These are phyloP conservation scores for Falco rusticolus DNA, from an alignment of 2,797 vertebrate species.

Conservation along the genomic window DNA sequence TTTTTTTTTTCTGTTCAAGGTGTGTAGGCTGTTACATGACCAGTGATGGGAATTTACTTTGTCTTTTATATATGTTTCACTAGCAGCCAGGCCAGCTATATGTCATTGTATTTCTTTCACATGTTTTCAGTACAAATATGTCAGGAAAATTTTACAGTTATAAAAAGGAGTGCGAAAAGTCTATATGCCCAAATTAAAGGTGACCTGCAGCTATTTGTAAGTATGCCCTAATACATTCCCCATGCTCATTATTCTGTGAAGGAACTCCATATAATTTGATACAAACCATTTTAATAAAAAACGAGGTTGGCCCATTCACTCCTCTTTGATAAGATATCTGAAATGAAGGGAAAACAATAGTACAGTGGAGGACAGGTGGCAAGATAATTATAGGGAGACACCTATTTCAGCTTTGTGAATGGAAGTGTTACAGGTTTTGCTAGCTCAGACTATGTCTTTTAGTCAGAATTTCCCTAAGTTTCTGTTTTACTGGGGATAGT, in stretches of 20 bases:
- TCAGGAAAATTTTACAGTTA: not conserved
- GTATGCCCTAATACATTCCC: not conserved
- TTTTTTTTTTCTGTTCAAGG: not conserved
- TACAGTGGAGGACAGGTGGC: not conserved
- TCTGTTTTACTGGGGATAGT: not conserved
- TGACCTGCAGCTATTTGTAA: not conserved
- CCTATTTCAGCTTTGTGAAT: not conserved
- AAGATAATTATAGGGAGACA: not conserved
- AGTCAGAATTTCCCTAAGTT: not conserved
- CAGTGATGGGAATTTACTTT: not conserved
- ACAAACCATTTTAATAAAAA: not conserved
- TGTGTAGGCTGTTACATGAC: not conserved
- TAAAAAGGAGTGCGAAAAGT: not conserved
- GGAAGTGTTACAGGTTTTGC: not conserved
- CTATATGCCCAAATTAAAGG: not conserved
- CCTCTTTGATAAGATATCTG: not conserved
- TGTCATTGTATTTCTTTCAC: not conserved
- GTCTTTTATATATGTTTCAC: not conserved
- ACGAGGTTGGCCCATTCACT: not conserved
- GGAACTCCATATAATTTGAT: not conserved
- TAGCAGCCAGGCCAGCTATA: not conserved
- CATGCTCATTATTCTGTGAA: not conserved
- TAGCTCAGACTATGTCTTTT: not conserved
- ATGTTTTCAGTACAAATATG: not conserved
- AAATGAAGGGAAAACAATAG: not conserved